Conservation (phyloP, 2,113 vertebrate genomes). For the Entomyzon cyanotis region DNA sequence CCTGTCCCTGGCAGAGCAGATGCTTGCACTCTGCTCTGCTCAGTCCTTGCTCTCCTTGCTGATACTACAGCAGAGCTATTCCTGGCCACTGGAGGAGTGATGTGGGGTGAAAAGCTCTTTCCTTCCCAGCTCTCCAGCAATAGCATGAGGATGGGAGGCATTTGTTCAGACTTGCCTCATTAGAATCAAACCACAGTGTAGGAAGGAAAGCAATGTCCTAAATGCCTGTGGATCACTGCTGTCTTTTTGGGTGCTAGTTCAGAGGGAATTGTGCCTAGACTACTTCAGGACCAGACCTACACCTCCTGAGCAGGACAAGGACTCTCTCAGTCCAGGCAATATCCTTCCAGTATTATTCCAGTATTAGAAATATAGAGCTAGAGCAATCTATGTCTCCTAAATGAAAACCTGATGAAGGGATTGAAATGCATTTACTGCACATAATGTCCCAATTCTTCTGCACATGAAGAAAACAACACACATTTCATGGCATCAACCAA, state of each 20-base stretch:
- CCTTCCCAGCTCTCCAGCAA: background rate
- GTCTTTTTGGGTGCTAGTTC: background rate
- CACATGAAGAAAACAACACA: rapidly evolving
- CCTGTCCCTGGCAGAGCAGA: rapidly evolving
- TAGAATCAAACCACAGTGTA: background rate
- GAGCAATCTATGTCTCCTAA: background rate
- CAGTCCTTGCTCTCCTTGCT: background rate
- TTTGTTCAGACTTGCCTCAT: background rate
- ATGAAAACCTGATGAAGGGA: background rate
- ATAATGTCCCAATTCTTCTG: background rate
- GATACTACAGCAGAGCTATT: background rate
- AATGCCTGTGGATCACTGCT: rapidly evolving
- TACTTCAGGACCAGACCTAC: background rate
- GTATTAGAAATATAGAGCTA: background rate
- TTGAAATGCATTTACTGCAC: background rate
- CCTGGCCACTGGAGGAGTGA: background rate
- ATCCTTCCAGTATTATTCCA: background rate
- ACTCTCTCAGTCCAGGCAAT: background rate
- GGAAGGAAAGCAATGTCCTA: background rate
- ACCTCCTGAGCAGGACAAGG: rapidly evolving
- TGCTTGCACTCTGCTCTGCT: background rate
- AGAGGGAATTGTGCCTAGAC: rapidly evolving
- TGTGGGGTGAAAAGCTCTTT: background rate
- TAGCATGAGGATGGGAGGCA: background rate
- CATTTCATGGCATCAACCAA: background rate